Base-by-base conservation (phyloP, 2,797 vertebrate species). In the Mormyrops boulengeri region DNA sequence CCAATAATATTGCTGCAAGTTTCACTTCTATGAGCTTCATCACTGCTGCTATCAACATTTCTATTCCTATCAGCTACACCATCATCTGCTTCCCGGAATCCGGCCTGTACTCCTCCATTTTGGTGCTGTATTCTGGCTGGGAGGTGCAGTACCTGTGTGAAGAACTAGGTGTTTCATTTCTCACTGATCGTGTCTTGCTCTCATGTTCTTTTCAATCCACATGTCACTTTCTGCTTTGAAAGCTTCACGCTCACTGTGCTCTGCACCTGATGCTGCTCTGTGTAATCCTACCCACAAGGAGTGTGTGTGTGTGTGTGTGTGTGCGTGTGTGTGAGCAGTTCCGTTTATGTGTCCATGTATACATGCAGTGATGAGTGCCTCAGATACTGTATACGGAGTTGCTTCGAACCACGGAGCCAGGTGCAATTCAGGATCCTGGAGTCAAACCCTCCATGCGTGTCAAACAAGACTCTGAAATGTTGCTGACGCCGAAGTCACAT, bases 281-380 rank as follows among this genome's bases (percentile, higher is more conserved):
- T 89, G 82, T 90, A 60, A 88, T 88, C 91, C 90, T 88, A 89
- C 90, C 34, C 41, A 86, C 41, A 26, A 85, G 47, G 80, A 8
- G 14, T 38, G 47, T 57, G 87, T 66, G 19, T 77, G 52, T 60
- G 73, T 82, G 53, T 41, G 5, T 90, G 89, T 90, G 90, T 30
- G 85, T 69, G 87, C 89, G 91, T 87, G 12, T 30, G 12, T 34
- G 30, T 73, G 66, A 73, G 66, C 66, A 73, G 34, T 38, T 73
- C 66, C 0, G 30, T 73, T 38, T 5, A 73, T 38, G 30, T 38
- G 66, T 73, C 11, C 34, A 38, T 73, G 30, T 12, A 57, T 47
- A 4, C 85, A 11, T 30, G 85, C 50, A 87, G 50, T 14, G 22
- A 26, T 41, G 50, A 38, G 30, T 41, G 11, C 30, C 19, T 5